Conservation (phyloP, 2,113 vertebrate genomes). For the Stigmatopora nigra region DNA sequence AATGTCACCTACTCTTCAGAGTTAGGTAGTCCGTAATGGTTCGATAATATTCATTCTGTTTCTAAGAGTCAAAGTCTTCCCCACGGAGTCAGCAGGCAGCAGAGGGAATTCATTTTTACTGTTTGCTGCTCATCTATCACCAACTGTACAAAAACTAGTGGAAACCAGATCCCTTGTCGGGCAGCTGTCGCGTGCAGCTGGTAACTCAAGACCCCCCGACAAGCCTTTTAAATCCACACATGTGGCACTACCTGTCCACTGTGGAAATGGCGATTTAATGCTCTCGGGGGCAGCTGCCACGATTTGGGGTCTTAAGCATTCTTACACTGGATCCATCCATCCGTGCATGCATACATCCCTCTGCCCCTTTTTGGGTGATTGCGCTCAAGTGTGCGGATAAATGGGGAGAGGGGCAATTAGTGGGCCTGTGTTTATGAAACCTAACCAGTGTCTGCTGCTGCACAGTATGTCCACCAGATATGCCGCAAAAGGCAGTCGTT, state of each 20-base stretch:
- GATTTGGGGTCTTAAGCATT: slow-evolving; percentile 33
- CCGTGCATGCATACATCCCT: slow-evolving; percentile 13
- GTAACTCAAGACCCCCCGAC: slow-evolving; percentile 54
- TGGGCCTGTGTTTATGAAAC: slow-evolving; percentile 59
- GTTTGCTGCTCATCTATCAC: slow-evolving; percentile 61
- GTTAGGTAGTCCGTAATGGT: slow-evolving; percentile 37
- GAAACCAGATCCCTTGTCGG: slow-evolving; percentile 63
- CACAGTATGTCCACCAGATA: slow-evolving; percentile 45
- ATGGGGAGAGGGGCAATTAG: slow-evolving; percentile 38
- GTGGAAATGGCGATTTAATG: slow-evolving; percentile 66
- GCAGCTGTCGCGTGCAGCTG: slow-evolving; percentile 75
- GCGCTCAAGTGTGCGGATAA: slow-evolving; percentile 54
- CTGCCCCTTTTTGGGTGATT: slow-evolving; percentile 33
- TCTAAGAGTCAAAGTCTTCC: slow-evolving; percentile 60
- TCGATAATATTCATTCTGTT: slow-evolving; percentile 57
- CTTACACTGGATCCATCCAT: slow-evolving; percentile 16
- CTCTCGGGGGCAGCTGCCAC: slow-evolving; percentile 62
- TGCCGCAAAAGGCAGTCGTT: slow-evolving; percentile 21
- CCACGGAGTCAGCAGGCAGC: slow-evolving; percentile 38
- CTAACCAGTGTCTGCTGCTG: slow-evolving; percentile 45
- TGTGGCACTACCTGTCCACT: slow-evolving; percentile 72
- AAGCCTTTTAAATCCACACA: slow-evolving; percentile 63
- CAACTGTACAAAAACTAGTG: slow-evolving; percentile 64
- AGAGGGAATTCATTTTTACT: slow-evolving; percentile 40
- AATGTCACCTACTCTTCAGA: slow-evolving; percentile 2